Conservation (phyloP, 2,113 vertebrate species). For the Condylura cristata region DNA sequence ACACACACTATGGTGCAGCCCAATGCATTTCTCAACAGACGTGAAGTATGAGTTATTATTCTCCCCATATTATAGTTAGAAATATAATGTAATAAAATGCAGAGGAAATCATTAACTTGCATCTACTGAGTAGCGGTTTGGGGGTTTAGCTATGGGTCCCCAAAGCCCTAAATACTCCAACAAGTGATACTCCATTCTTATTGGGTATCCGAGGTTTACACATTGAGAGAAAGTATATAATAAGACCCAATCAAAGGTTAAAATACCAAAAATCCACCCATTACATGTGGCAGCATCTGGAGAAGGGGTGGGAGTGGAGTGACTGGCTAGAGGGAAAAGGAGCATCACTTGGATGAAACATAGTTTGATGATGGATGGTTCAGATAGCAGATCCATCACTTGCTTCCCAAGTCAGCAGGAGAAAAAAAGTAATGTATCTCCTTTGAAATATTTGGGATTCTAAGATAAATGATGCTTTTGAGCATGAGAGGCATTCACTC, state of each 20-base stretch:
- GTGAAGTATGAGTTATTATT: neutral
- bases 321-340: neutral
- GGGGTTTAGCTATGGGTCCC: neutral
- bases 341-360: neutral
- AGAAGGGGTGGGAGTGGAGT: neutral
- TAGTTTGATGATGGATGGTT: no score
- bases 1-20: neutral
- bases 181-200: neutral
- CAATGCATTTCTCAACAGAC: neutral
- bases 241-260: neutral
- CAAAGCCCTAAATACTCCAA: neutral
- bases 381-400: neutral
- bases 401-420: neutral
- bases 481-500: neutral
- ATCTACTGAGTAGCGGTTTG: neutral
- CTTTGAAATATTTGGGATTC: slow-evolving; percentile 46
- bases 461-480: neutral
- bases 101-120: neutral
- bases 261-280: neutral
- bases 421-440: neutral
- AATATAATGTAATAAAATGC: neutral
- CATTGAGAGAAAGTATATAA: neutral
- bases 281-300: neutral
- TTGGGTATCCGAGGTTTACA: neutral
- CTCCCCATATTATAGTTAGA: neutral